These are phyloP conservation scores for Suncus etruscus DNA, from an alignment of 2,113 vertebrate species.

Conservation along the genomic window DNA sequence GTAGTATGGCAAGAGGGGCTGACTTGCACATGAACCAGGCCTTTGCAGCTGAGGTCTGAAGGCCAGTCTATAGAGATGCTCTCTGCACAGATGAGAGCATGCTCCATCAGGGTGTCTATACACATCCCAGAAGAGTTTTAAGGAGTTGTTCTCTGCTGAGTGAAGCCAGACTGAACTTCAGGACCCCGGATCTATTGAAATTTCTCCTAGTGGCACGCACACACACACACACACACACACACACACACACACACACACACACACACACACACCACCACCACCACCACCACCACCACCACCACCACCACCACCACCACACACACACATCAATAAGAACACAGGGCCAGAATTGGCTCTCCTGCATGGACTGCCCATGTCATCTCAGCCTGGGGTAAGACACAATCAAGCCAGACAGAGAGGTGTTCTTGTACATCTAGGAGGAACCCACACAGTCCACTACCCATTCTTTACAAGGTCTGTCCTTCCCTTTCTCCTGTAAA, in stretches of 20 bases:
- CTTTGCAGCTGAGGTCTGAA: slow-evolving; percentile 25
- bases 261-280: too few species aligned
- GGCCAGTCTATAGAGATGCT: not conserved
- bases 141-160: slow-evolving; percentile 22
- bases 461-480: slow-evolving; percentile 31
- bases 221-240: slow-evolving; percentile 3
- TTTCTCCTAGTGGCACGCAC: slow-evolving; percentile 21
- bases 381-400: too few species aligned
- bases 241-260: not conserved
- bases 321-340: slow-evolving; percentile 36
- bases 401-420: not conserved
- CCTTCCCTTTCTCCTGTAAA: not conserved
- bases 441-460: not conserved
- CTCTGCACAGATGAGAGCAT: not conserved
- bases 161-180: slow-evolving; percentile 18
- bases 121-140: not conserved
- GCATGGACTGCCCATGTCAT: too few species aligned
- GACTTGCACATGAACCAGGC: slow-evolving; percentile 15
- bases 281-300: too few species aligned
- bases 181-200: slow-evolving; percentile 1
- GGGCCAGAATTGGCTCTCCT: not conserved
- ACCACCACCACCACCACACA: too few species aligned
- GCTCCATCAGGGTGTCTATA: slow-evolving; percentile 3
- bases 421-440: not conserved
- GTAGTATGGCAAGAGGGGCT: not conserved